Evolutionary conservation across 2,888 invertebrate genomes (phyloP).

Genomic region (Idaea dimidiata): DNA sequence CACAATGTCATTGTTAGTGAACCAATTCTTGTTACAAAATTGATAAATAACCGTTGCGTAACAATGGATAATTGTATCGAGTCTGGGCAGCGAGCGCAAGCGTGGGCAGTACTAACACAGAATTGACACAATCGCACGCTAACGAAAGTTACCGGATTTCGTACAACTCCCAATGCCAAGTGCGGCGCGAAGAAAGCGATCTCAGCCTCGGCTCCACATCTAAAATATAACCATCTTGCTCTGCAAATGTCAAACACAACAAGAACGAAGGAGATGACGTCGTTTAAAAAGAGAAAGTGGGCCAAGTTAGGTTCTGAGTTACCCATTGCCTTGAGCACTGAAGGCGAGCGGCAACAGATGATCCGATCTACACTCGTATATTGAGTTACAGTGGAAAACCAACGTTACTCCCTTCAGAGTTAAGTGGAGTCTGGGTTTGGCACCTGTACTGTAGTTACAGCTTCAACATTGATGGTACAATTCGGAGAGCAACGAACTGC

Average conservation of each 20-base stretch:
- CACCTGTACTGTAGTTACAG: slow-evolving; percentile 39
- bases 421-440: slow-evolving; percentile 35
- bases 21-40: slow-evolving; percentile 49
- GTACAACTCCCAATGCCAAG: slow-evolving; percentile 74
- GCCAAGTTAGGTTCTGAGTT: slow-evolving; percentile 78
- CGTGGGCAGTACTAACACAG: slow-evolving; percentile 43
- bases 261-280: slow-evolving; percentile 64
- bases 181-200: slow-evolving; percentile 79
- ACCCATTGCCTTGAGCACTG: slow-evolving; percentile 76
- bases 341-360: slow-evolving; percentile 72
- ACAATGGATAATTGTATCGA: slow-evolving; percentile 62
- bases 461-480: slow-evolving; percentile 56
- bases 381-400: slow-evolving; percentile 34
- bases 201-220: slow-evolving; percentile 59
- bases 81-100: slow-evolving; percentile 29
- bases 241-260: slow-evolving; percentile 37
- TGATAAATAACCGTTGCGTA: slow-evolving; percentile 57
- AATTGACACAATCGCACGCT: slow-evolving; percentile 56
- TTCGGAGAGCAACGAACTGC: slow-evolving; percentile 78
- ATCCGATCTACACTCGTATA: slow-evolving; percentile 39
- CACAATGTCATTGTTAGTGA: slow-evolving; percentile 25
- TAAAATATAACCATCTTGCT: slow-evolving; percentile 63
- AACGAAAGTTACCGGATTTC: slow-evolving; percentile 80
- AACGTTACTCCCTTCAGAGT: slow-evolving; percentile 32
- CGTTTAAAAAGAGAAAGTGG: slow-evolving; percentile 80